Evolutionary conservation across 2,888 invertebrate species (phyloP).

Genomic region (Noctua comes): DNA sequence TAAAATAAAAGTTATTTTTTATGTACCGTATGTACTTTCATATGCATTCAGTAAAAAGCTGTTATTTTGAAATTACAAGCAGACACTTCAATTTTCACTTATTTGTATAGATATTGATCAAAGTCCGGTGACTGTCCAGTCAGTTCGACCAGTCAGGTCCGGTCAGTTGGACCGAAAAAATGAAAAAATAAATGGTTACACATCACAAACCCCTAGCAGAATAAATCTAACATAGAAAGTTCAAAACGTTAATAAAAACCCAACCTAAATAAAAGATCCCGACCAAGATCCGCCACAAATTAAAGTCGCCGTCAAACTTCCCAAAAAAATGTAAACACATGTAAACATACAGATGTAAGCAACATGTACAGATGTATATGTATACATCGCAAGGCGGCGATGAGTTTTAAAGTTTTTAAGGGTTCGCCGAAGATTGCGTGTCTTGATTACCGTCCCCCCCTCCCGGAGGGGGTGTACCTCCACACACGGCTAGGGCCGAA

Average conservation of each 20-base stretch:
- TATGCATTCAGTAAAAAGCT: no score
- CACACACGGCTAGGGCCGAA: conserved; percentile 83
- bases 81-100: no score
- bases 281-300: conserved; percentile 63
- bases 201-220: neutral
- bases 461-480: conserved; percentile 70
- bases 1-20: no score
- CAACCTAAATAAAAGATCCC: conserved; percentile 35
- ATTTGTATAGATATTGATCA: neutral
- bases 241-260: conserved; percentile 3
- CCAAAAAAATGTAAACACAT: conserved; percentile 68
- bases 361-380: conserved; percentile 49
- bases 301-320: conserved; percentile 75
- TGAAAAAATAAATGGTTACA: neutral
- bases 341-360: conserved; percentile 60
- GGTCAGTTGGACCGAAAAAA: neutral
- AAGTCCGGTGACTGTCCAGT: neutral
- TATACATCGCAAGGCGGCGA: conserved; percentile 82
- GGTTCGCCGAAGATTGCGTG: conserved; percentile 92
- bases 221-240: neutral
- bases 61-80: no score
- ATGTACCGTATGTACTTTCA: no score
- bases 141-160: no score
- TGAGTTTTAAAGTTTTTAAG: conserved; percentile 92
- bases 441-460: conserved; percentile 90